A percentile compares a stretch with the other conserved stretches of the same genome.
Conservation (phyloP, 2,113 vertebrate species). For the Oncorhynchus mykiss region DNA sequence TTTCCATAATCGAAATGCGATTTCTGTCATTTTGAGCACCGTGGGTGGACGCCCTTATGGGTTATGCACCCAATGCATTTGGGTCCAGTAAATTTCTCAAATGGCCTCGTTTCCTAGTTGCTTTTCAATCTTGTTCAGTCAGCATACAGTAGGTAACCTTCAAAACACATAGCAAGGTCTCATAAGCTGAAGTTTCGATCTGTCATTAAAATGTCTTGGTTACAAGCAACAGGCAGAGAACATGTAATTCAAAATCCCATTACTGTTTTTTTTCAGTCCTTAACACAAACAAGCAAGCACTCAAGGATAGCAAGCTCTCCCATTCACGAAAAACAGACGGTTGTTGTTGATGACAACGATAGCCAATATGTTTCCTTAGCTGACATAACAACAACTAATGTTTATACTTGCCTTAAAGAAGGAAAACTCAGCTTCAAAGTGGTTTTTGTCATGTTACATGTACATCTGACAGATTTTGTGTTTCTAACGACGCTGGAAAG, state of each 20-base stretch:
- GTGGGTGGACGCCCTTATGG: no score
- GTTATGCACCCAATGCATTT: no score
- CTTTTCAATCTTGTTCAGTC: no score
- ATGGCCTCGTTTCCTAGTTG: no score
- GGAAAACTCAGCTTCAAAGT: background rate
- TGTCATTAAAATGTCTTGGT: background rate
- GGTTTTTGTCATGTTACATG: conserved; percentile 13
- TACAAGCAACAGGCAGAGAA: background rate
- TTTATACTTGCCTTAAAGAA: background rate
- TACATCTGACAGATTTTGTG: background rate
- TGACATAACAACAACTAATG: conserved; percentile 9
- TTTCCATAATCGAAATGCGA: no score
- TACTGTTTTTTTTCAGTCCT: background rate
- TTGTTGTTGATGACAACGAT: background rate
- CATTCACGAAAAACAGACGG: background rate
- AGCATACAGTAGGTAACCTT: background rate
- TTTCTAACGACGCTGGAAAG: background rate
- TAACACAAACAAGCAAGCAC: background rate
- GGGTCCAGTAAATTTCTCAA: no score
- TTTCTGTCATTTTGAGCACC: no score
- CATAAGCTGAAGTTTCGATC: background rate
- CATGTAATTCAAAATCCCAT: background rate
- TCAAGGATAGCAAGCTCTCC: background rate
- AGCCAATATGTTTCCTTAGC: background rate
- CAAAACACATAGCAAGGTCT: background rate